Percentiles rank a stretch among this genome's conserved stretches.
phyloP scores from a whole-genome alignment of 2,113 vertebrate genomes.

The Epinephelus moara region DNA sequence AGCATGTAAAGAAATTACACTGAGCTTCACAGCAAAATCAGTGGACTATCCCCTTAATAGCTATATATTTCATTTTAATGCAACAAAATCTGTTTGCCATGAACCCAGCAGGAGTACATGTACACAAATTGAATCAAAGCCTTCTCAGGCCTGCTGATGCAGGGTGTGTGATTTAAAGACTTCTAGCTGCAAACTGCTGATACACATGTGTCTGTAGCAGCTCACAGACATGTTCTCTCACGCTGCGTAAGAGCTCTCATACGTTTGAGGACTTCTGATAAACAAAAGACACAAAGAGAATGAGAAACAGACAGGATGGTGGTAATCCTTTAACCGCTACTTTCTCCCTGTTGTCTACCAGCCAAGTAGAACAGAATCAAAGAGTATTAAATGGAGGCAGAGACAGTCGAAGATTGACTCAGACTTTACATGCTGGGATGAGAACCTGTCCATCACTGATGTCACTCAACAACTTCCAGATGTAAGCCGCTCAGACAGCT shows the following conservation, averaged over 20 bases:
- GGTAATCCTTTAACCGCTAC: conserved; percentile 49
- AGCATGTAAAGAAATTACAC: no score
- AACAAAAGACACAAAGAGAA: conserved; percentile 49
- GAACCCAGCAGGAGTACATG: not conserved
- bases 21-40: not conserved
- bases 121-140: conserved; percentile 3
- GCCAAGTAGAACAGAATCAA: conserved; percentile 62
- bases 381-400: conserved; percentile 39
- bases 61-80: not conserved
- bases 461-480: conserved; percentile 86
- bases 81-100: conserved; percentile 21
- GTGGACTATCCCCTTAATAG: not conserved
- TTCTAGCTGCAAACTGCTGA: conserved; percentile 14
- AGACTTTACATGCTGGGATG: conserved; percentile 71
- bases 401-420: conserved; percentile 49
- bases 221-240: conserved; percentile 6
- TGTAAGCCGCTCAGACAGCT: conserved; percentile 74
- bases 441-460: conserved; percentile 80
- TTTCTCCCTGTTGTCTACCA: conserved; percentile 30
- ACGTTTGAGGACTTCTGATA: conserved; percentile 14
- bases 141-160: conserved; percentile 2
- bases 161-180: conserved; percentile 14
- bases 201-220: conserved; percentile 12
- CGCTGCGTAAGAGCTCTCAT: conserved; percentile 16
- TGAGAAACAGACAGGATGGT: conserved; percentile 47